Evolutionary conservation across 2,113 vertebrate species (phyloP).

Genomic region (Megaceryle maxima): DNA sequence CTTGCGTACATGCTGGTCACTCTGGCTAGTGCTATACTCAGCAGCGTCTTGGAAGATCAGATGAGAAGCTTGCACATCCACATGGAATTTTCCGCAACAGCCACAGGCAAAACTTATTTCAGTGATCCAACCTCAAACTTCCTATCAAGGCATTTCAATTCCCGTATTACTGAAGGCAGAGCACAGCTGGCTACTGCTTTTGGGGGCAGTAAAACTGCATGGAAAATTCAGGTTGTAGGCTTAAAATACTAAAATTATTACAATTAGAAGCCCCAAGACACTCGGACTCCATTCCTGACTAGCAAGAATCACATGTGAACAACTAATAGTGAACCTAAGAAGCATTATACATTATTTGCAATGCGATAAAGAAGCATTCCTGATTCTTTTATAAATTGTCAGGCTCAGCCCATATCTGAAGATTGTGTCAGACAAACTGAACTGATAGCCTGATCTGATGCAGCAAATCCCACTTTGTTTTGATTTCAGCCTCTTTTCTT

Average conservation of each 20-base stretch:
- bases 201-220: neutral
- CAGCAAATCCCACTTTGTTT: neutral
- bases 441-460: neutral
- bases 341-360: neutral
- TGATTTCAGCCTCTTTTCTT: neutral
- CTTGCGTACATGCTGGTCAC: neutral
- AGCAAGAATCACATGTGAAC: neutral
- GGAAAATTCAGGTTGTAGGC: neutral
- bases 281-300: neutral
- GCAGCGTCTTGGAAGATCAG: conserved; percentile 17
- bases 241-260: neutral
- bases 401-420: neutral
- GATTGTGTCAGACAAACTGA: neutral
- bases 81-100: conserved; percentile 26
- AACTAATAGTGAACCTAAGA: neutral
- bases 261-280: neutral
- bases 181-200: neutral
- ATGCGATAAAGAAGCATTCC: neutral
- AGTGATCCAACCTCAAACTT: conserved; percentile 32
- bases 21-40: neutral
- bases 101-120: conserved; percentile 20
- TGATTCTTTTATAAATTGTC: neutral
- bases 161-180: neutral
- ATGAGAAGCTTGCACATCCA: conserved; percentile 18
- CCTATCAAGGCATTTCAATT: conserved; percentile 11